phyloP scores from a whole-genome alignment of 2,113 vertebrate species.

The Aphelocoma coerulescens region DNA sequence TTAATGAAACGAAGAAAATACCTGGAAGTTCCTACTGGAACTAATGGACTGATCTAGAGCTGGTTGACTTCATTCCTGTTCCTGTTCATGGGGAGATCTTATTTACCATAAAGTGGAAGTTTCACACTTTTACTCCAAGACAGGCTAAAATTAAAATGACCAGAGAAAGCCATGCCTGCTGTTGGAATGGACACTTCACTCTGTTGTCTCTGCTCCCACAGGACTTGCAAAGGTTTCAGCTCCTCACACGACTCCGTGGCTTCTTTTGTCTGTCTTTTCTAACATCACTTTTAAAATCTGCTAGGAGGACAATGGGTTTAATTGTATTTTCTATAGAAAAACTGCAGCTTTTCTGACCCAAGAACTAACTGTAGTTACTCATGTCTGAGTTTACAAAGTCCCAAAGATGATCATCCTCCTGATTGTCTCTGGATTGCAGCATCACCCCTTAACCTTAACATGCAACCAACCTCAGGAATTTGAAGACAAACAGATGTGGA shows the following conservation, averaged over 20 bases:
- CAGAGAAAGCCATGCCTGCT: not conserved
- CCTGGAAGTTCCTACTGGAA: not conserved
- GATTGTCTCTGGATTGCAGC: not conserved
- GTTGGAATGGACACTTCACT: not conserved
- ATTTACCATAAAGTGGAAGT: not conserved
- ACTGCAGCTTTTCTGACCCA: not conserved
- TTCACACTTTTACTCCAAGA: not conserved
- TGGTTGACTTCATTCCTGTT: not conserved
- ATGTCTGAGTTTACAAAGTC: not conserved
- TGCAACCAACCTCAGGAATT: not conserved
- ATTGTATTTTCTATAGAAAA: not conserved
- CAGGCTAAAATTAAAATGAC: not conserved
- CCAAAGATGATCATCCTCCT: not conserved
- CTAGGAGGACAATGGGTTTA: not conserved
- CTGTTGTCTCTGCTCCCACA: not conserved
- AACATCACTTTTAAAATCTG: not conserved
- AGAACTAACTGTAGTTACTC: not conserved
- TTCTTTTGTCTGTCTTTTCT: not conserved
- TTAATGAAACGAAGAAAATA: not conserved
- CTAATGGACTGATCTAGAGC: not conserved
- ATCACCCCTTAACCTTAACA: not conserved
- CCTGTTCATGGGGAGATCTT: not conserved
- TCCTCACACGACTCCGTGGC: not conserved
- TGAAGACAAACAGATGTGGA: not conserved
- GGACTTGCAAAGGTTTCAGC: not conserved